These are phyloP conservation scores for Tachystola acroxantha DNA, from an alignment of 2,888 invertebrate species.

Conservation along the genomic window DNA sequence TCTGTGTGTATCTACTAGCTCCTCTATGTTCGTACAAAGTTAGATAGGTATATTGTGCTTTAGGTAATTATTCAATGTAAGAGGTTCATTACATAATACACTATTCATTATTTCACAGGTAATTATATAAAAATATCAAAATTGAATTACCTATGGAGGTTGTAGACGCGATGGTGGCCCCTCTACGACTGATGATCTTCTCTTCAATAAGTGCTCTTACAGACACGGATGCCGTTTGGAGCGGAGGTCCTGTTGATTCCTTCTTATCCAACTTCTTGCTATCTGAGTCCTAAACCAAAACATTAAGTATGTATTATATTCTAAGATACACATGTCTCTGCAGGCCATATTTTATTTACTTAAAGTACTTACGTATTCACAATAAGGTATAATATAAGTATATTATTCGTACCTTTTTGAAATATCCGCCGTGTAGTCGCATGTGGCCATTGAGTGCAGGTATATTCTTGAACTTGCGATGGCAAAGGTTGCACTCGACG, in stretches of 20 bases:
- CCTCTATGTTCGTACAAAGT: too few relatives aligned
- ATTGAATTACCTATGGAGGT: constrained; percentile 38
- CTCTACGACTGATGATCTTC: constrained; percentile 93
- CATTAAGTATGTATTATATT: neutral
- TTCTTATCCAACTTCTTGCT: constrained; percentile 92
- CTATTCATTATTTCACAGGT: too few relatives aligned
- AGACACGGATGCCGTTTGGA: constrained; percentile 95
- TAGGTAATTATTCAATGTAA: too few relatives aligned
- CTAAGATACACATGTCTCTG: neutral
- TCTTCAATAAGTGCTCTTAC: constrained; percentile 94
- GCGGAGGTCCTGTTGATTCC: constrained; percentile 88
- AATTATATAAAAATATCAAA: too few relatives aligned
- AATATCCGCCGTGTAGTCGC: constrained; percentile 98
- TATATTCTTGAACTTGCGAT: constrained; percentile 97
- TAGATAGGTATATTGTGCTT: too few relatives aligned
- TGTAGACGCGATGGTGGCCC: constrained; percentile 60
- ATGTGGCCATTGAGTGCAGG: constrained; percentile 99
- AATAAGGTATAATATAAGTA: too few relatives aligned
- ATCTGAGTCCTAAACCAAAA: constrained; percentile 84
- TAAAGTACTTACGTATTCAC: too few relatives aligned
- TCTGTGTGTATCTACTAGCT: too few relatives aligned
- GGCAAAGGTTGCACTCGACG: constrained; percentile 96
- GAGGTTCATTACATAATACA: too few relatives aligned
- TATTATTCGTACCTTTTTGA: constrained; percentile 96
- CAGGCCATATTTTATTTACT: too few relatives aligned